Evolutionary conservation across 2,797 vertebrate genomes (phyloP).

Genomic region (Pelochelys cantorii): DNA sequence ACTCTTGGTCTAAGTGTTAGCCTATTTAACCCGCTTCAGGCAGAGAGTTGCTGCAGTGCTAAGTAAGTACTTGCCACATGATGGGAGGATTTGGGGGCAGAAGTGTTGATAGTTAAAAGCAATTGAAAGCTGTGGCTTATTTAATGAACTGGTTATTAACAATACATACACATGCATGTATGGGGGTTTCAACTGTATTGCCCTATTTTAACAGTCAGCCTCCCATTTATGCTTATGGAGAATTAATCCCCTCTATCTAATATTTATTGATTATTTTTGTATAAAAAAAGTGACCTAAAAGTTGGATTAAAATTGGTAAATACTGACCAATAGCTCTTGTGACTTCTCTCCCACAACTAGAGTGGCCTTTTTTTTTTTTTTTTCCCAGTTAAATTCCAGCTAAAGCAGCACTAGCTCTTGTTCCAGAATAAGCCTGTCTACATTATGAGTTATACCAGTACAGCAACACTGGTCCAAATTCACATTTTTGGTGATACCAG

Average conservation of each 20-base stretch:
- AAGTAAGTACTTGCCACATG: background rate
- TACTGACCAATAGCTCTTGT: background rate
- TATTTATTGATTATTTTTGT: background rate
- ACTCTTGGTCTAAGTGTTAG: background rate
- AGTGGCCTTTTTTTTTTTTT: background rate
- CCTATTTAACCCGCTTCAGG: background rate
- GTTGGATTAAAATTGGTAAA: background rate
- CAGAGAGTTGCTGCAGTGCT: fast-evolving
- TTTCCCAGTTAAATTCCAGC: background rate
- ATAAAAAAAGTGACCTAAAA: background rate
- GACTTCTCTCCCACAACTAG: background rate
- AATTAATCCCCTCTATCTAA: background rate
- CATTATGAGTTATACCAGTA: background rate
- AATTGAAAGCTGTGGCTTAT: background rate
- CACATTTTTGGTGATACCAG: too few relatives aligned
- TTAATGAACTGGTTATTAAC: background rate
- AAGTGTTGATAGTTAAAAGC: background rate
- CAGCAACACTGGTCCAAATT: background rate
- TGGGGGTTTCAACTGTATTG: background rate
- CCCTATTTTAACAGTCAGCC: background rate
- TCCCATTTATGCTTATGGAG: too few relatives aligned
- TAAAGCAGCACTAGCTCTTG: background rate
- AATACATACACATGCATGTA: background rate
- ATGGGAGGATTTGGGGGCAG: background rate
- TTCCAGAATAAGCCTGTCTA: background rate